Conservation (phyloP, 2,797 vertebrate genomes). For the Enoplosus armatus region DNA sequence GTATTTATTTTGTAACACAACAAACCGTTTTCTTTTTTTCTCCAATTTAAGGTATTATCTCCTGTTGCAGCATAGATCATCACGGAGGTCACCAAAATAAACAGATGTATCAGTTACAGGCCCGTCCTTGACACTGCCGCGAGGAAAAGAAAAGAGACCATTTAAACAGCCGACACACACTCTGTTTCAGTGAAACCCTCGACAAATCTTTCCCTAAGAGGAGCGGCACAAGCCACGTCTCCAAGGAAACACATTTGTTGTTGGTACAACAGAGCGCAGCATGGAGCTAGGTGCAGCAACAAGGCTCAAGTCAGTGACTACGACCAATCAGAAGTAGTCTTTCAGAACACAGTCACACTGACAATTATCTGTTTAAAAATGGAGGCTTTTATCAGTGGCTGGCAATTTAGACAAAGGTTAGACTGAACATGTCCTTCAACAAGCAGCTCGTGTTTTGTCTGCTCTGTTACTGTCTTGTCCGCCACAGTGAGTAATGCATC, state of each 20-base stretch:
- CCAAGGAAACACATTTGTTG: constrained; percentile 75
- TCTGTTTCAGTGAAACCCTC: constrained; percentile 42
- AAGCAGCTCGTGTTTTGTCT: neutral
- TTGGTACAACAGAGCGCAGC: constrained; percentile 68
- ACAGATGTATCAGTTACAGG: constrained; percentile 27
- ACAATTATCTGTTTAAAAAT: constrained; percentile 30
- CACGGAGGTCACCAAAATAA: constrained; percentile 23
- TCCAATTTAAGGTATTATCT: neutral
- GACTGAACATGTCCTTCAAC: neutral
- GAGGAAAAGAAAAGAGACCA: constrained; percentile 18
- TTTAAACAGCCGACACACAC: constrained; percentile 16
- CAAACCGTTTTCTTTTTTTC: constrained; percentile 3
- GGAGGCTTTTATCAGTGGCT: constrained; percentile 17
- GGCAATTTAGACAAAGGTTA: constrained; percentile 4
- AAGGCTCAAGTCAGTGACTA: constrained; percentile 40
- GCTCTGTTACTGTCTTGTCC: neutral
- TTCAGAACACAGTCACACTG: constrained; percentile 16
- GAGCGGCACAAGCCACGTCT: constrained; percentile 62
- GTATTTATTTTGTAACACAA: constrained; percentile 29
- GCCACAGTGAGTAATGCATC: constrained; percentile 15
- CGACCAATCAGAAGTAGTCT: constrained; percentile 32
- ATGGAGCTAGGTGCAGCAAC: constrained; percentile 32
- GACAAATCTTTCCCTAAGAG: constrained; percentile 69
- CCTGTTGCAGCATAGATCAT: neutral
- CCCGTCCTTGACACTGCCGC: neutral